phyloP scores from a whole-genome alignment of 2,113 vertebrate genomes.

The Zapornia atra region DNA sequence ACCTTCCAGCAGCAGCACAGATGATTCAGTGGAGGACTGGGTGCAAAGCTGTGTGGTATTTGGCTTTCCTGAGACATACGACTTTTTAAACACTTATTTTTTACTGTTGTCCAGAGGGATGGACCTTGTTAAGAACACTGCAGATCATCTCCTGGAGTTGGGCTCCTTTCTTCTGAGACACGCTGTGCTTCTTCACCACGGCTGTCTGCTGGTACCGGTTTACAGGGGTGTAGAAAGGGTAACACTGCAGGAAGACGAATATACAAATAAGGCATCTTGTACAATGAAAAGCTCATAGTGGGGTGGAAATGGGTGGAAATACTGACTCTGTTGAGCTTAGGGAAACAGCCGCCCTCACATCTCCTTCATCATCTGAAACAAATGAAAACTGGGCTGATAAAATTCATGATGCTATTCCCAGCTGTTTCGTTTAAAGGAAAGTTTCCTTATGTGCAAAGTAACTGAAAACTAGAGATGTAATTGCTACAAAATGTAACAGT shows the following conservation, averaged over 20 bases:
- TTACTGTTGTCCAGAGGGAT: not conserved
- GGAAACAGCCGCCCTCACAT: conserved; percentile 38
- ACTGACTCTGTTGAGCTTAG: conserved; percentile 21
- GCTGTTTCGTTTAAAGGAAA: conserved; percentile 76
- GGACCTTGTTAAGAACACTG: not conserved
- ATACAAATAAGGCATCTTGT: not conserved
- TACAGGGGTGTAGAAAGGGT: not conserved
- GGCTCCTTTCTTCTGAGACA: not conserved
- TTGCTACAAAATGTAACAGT: conserved; percentile 71
- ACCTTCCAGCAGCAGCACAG: not conserved
- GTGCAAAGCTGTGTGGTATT: not conserved
- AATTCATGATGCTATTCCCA: conserved; percentile 72
- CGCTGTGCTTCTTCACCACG: not conserved
- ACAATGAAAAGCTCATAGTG: not conserved
- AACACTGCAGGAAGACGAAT: not conserved
- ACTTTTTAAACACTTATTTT: not conserved
- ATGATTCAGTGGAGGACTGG: not conserved
- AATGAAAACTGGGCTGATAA: conserved; percentile 64
- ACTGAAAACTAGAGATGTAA: conserved; percentile 72
- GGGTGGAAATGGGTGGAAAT: conserved; percentile 53
- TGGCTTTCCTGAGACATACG: not conserved
- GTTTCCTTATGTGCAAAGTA: conserved; percentile 74
- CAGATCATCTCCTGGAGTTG: not conserved
- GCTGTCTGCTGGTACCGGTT: not conserved
- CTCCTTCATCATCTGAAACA: conserved; percentile 69